Evolutionary conservation across 2,888 invertebrate species (phyloP), one percentile per base, ranked within the genome.

Genomic region (Fragum fragum): DNA sequence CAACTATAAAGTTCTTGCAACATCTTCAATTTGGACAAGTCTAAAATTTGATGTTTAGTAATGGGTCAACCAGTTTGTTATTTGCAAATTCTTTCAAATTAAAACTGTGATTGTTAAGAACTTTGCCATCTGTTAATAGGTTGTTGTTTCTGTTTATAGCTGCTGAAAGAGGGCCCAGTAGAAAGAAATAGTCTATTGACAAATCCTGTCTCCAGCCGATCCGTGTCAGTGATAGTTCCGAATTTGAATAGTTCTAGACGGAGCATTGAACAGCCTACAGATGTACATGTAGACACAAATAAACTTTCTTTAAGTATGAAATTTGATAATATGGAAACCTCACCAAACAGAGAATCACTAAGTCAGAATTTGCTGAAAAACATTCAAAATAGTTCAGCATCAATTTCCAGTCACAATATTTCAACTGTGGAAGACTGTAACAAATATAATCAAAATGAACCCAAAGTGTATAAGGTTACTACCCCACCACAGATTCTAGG

Each of bases 161-260:
- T 90, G 18, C 70, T 90, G 68, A 81, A 79, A 74, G 89, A 87
- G 70, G 83, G 85, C 21, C 81, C 81, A 6, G 32, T 63, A 47
- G 83, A 57, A 69, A 77, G 36, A 73, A 47, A 26, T 26, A 23
- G 21, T 73, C 11, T 61, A 16, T 29, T 61, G 61, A 28, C 26
- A 9, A 61, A 18, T 5, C 52, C 69, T 11, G 52, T 29, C 52
- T 66, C 23, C 5, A 28, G 83, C 29, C 75, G 76, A 18, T 78
- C 81, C 23, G 85, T 88, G 28, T 88, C 90, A 0, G 89, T 87
- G 23, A 88, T 89, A 53, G 85, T 87, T 57, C 84, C 87, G 26
- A 78, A 63, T 28, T 18, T 71, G 21, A 32, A 66, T 6, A 66
- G 36, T 32, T 57, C 23, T 57, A n/a, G 1, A 61, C 2, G 14